Evolutionary conservation across 2,797 vertebrate species (phyloP).

Genomic region (Pseudotriccus pelzelni): DNA sequence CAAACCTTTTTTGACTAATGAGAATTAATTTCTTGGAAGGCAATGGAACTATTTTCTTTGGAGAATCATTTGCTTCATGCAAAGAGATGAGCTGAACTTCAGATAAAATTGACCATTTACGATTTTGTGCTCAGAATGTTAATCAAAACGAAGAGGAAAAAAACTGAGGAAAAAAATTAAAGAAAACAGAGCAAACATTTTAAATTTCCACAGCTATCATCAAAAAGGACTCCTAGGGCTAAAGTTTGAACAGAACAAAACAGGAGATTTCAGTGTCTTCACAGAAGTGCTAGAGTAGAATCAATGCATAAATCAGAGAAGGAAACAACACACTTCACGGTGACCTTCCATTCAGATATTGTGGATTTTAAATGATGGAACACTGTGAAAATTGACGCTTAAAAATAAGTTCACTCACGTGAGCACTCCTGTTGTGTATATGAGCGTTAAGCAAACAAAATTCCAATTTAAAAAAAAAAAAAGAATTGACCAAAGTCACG

Average conservation of each 20-base stretch:
- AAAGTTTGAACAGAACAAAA: too few relatives aligned
- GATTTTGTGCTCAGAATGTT: background rate
- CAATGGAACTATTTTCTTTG: background rate
- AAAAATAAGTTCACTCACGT: background rate
- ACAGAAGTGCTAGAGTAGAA: background rate
- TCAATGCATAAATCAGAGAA: background rate
- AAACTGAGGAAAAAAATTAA: background rate
- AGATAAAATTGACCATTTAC: background rate
- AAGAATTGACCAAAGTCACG: background rate
- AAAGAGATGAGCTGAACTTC: background rate
- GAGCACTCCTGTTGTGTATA: background rate
- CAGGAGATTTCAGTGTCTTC: background rate
- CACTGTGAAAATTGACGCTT: background rate
- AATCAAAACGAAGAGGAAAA: conserved; percentile 30
- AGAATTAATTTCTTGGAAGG: background rate
- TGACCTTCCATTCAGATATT: background rate
- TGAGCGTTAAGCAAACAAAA: background rate
- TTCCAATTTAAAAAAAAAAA: background rate
- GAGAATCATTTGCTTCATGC: background rate
- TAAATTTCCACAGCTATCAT: background rate
- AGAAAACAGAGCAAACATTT: background rate
- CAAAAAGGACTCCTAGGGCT: background rate
- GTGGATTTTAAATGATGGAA: background rate
- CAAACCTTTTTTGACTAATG: background rate
- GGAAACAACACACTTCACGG: background rate